phyloP scores from a whole-genome alignment of 2,113 vertebrate species.

The Notothenia rossii region DNA sequence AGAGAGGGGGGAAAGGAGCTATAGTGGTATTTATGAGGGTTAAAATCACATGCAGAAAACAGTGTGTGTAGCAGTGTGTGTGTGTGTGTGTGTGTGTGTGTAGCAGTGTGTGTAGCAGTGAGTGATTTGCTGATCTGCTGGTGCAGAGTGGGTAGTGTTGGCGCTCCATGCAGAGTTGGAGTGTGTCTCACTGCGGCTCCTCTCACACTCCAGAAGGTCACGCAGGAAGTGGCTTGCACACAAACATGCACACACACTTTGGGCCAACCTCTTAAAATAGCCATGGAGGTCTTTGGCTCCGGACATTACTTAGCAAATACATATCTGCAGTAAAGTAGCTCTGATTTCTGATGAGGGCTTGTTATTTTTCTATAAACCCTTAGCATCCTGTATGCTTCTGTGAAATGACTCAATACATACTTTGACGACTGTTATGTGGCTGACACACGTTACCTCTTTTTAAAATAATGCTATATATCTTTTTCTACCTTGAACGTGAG shows the following conservation, averaged over 20 bases:
- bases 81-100: slow-evolving; percentile 5
- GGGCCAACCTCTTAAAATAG: slow-evolving; percentile 69
- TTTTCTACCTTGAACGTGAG: neutral
- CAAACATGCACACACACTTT: slow-evolving; percentile 31
- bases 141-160: slow-evolving; percentile 63
- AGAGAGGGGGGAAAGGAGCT: neutral
- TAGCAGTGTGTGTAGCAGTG: slow-evolving; percentile 50
- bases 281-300: slow-evolving; percentile 33
- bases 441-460: too few relatives aligned
- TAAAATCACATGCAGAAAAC: slow-evolving; percentile 29
- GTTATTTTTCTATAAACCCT: neutral
- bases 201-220: slow-evolving; percentile 81
- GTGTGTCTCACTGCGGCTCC: slow-evolving; percentile 70
- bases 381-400: neutral
- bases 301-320: neutral
- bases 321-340: slow-evolving; percentile 4
- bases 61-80: slow-evolving; percentile 20
- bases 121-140: slow-evolving; percentile 62
- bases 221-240: slow-evolving; percentile 70
- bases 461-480: neutral
- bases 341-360: neutral
- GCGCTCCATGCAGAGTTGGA: slow-evolving; percentile 62
- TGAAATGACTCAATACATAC: too few relatives aligned
- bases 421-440: too few relatives aligned
- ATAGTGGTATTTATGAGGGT: slow-evolving; percentile 11